These are phyloP conservation scores for Drosophila sechellia DNA, from an alignment of 1,140 invertebrate species.

Conservation along the genomic window DNA sequence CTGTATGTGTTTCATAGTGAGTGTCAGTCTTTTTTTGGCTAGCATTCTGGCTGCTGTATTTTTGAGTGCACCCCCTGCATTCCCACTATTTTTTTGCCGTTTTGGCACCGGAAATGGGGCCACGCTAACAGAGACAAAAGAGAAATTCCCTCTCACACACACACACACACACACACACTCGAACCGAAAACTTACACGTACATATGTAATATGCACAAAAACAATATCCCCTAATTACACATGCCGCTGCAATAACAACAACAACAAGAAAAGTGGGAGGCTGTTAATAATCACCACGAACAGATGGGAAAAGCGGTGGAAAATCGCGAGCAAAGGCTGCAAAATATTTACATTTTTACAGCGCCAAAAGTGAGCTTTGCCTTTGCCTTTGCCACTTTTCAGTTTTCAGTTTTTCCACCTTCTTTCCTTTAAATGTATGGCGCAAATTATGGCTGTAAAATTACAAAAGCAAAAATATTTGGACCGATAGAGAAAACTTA, in stretches of 20 bases:
- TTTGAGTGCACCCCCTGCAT: conserved; percentile 28
- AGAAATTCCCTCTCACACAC: conserved; percentile 1
- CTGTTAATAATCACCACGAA: conserved; percentile 34
- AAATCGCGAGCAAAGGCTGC: conserved; percentile 25
- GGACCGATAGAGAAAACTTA: conserved; percentile 44
- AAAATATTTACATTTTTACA: conserved; percentile 69
- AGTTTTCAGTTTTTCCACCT: not conserved
- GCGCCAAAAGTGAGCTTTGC: conserved; percentile 16
- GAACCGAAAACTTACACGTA: not conserved
- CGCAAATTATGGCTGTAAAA: conserved; percentile 53
- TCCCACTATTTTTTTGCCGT: conserved; percentile 13
- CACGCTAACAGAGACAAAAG: conserved; percentile 2
- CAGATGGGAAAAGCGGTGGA: conserved; percentile 25
- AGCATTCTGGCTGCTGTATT: conserved; percentile 30
- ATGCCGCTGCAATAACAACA: conserved; percentile 26
- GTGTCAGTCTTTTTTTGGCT: conserved; percentile 38
- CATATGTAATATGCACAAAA: conserved; percentile 32
- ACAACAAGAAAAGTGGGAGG: not conserved
- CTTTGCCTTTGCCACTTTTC: not conserved
- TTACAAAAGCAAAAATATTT: conserved; percentile 43
- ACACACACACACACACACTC: not conserved
- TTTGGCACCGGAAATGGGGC: conserved; percentile 45
- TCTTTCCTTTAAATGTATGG: conserved; percentile 30
- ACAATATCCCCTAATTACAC: conserved; percentile 47
- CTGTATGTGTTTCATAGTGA: conserved; percentile 13